Conservation (phyloP, 35 echinoderm and acorn worm genomes). For the Strongylocentrotus purpuratus region DNA sequence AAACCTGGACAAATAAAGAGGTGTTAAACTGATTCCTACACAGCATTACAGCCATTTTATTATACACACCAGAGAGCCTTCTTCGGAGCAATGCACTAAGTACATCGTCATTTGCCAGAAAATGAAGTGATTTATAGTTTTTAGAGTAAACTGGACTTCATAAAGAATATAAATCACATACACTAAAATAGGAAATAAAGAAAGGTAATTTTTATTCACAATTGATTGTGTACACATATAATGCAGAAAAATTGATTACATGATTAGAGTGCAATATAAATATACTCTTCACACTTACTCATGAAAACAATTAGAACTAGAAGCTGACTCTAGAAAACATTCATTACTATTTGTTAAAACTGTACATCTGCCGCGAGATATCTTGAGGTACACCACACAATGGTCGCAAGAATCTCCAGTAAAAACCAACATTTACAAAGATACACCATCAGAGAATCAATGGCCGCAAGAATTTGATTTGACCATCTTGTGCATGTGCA, state of each 20-base stretch:
- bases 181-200: neutral
- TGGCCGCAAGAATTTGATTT: neutral
- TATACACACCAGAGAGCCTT: no score
- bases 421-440: neutral
- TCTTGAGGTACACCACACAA: neutral
- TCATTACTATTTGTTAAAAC: neutral
- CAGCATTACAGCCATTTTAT: no score
- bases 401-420: neutral
- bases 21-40: no score
- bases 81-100: no score
- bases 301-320: neutral
- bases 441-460: neutral
- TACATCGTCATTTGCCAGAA: no score
- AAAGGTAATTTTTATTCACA: neutral
- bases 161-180: neutral
- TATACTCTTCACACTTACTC: conserved; percentile 12
- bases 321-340: neutral
- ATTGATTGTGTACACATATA: conserved; percentile 12
- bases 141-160: neutral
- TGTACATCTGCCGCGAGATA: neutral
- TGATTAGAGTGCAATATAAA: conserved; percentile 6
- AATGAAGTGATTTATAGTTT: no score
- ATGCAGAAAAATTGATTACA: conserved; percentile 9
- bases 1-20: no score
- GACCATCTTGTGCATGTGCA: neutral